phyloP scores from a whole-genome alignment of 2,113 vertebrate genomes.

The Tetrao urogallus region DNA sequence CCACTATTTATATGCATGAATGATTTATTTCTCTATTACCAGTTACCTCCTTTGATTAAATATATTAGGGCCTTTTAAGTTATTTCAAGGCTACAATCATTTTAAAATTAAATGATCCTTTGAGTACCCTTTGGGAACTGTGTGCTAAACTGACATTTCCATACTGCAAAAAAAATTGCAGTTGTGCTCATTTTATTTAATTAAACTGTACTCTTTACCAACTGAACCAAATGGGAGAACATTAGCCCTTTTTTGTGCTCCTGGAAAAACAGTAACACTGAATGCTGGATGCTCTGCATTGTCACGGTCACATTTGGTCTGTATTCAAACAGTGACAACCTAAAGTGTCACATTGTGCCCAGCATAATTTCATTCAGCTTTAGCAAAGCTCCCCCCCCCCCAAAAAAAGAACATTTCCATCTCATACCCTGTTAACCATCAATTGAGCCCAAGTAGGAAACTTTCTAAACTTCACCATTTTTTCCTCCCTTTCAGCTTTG shows the following conservation, averaged over 20 bases:
- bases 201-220: constrained; percentile 32
- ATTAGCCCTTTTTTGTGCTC: background rate
- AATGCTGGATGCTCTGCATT: background rate
- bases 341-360: background rate
- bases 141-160: constrained; percentile 22
- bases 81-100: constrained; percentile 50
- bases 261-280: background rate
- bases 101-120: constrained; percentile 57
- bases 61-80: constrained; percentile 42
- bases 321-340: background rate
- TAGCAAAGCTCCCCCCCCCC: background rate
- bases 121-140: constrained; percentile 16
- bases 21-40: constrained; percentile 44
- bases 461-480: background rate
- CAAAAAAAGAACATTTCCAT: background rate
- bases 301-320: background rate
- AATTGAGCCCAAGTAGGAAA: background rate
- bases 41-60: constrained; percentile 59
- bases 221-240: background rate
- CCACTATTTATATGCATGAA: constrained; percentile 18
- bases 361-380: background rate
- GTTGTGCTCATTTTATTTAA: constrained; percentile 40
- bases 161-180: background rate
- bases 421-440: background rate
- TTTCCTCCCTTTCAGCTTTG: background rate